A percentile compares a stretch with the other conserved stretches of the same genome.
Conservation (phyloP, 1,140 invertebrate genomes). For the Odontomachus brunneus region DNA sequence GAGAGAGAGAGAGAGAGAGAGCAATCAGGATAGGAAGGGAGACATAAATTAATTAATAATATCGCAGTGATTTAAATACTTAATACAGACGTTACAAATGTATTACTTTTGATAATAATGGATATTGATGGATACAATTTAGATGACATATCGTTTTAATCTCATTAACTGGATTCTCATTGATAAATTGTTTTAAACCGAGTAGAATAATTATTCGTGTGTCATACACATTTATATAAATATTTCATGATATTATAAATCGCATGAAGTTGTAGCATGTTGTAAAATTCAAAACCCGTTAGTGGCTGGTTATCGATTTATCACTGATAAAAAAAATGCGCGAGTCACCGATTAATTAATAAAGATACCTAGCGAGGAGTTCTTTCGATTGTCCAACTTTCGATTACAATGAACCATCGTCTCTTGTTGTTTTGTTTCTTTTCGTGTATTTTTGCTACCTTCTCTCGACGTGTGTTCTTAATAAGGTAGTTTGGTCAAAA, state of each 20-base stretch:
- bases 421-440: too few species aligned
- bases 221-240: not conserved
- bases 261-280: not conserved
- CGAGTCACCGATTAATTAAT: too few species aligned
- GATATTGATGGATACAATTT: conserved; percentile 27
- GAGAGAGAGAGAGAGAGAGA: too few species aligned
- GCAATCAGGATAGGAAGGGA: too few species aligned
- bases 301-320: not conserved
- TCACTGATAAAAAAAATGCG: not conserved
- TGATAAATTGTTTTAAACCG: conserved; percentile 49
- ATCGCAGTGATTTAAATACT: conserved; percentile 43
- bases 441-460: too few species aligned
- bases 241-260: conserved; percentile 19
- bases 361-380: too few species aligned
- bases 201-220: conserved; percentile 23
- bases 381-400: too few species aligned
- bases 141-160: conserved; percentile 48
- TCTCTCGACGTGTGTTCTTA: too few species aligned
- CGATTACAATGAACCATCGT: too few species aligned
- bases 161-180: conserved; percentile 52
- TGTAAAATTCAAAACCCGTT: conserved; percentile 8
- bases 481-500: too few species aligned
- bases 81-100: conserved; percentile 44
- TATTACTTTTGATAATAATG: conserved; percentile 56
- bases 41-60: conserved; percentile 29